Evolutionary conservation across 2,888 invertebrate species (phyloP).

Genomic region (Anaspis maculata): DNA sequence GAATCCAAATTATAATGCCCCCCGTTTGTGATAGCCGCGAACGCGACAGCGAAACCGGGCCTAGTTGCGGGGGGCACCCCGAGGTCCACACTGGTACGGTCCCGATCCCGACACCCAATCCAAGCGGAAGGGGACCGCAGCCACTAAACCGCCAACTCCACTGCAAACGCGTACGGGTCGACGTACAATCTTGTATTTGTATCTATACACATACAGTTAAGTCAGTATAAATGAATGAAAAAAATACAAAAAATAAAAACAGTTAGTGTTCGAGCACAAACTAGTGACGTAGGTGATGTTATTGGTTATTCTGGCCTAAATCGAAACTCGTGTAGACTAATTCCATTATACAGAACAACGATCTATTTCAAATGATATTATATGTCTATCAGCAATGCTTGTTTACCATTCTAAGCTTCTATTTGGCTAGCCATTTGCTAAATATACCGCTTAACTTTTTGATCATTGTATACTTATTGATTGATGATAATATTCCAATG

Average conservation of each 20-base stretch:
- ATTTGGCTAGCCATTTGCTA: constrained; percentile 39
- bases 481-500: constrained; percentile 18
- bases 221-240: constrained; percentile 16
- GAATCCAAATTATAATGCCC: no score
- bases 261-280: constrained; percentile 30
- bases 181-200: constrained; percentile 20
- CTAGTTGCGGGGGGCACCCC: constrained; percentile 13
- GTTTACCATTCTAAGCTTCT: constrained; percentile 41
- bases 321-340: constrained; percentile 45
- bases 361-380: constrained; percentile 41
- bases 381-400: constrained; percentile 42
- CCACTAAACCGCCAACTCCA: constrained; percentile 8
- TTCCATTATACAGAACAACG: constrained; percentile 45
- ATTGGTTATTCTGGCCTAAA: constrained; percentile 42
- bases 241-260: not conserved
- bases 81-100: constrained; percentile 11
- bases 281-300: constrained; percentile 36
- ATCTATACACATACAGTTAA: constrained; percentile 22
- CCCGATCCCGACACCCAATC: no score
- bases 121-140: not conserved
- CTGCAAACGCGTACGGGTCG: constrained; percentile 17
- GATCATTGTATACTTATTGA: no score
- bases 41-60: constrained; percentile 22
- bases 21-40: constrained; percentile 27
- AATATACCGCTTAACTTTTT: constrained; percentile 30